These are phyloP conservation scores for Syngnathus scovelli DNA, from an alignment of 2,113 vertebrate genomes.

Conservation along the genomic window DNA sequence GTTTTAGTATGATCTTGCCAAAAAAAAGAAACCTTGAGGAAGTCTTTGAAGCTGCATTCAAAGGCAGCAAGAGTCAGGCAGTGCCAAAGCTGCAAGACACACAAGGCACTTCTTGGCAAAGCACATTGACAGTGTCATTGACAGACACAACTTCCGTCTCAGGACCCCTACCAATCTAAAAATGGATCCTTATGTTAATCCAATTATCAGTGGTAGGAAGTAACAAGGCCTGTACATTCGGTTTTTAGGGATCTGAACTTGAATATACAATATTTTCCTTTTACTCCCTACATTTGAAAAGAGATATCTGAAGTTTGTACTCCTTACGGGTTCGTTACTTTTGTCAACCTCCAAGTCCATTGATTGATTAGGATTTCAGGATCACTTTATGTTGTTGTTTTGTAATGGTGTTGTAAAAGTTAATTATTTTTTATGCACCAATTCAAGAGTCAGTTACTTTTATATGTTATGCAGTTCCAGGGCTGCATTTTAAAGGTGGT, in stretches of 20 bases:
- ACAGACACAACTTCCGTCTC: slow-evolving; percentile 13
- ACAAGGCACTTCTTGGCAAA: slow-evolving; percentile 45
- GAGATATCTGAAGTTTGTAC: neutral
- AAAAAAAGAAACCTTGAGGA: slow-evolving; percentile 48
- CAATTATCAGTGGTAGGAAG: slow-evolving; percentile 33
- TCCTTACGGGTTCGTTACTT: neutral
- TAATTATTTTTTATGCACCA: too few relatives aligned
- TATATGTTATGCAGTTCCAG: slow-evolving; percentile 19
- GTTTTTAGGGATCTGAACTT: neutral
- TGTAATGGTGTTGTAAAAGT: too few relatives aligned
- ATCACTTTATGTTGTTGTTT: too few relatives aligned
- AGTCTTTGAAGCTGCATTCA: slow-evolving; percentile 72
- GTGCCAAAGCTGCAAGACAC: slow-evolving; percentile 57
- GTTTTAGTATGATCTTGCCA: slow-evolving; percentile 41
- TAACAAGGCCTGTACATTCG: neutral
- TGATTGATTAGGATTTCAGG: too few relatives aligned
- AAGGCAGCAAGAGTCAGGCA: slow-evolving; percentile 65
- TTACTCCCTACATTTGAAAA: neutral
- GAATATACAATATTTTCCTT: neutral
- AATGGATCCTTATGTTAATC: slow-evolving; percentile 49
- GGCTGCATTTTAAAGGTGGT: slow-evolving; percentile 36
- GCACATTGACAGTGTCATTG: slow-evolving; percentile 33
- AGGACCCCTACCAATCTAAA: slow-evolving; percentile 18
- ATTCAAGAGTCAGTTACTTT: too few relatives aligned
- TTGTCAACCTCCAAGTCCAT: too few relatives aligned